These are phyloP conservation scores for Drosophila formosana DNA, from an alignment of 2,888 invertebrate species.

Conservation along the genomic window DNA sequence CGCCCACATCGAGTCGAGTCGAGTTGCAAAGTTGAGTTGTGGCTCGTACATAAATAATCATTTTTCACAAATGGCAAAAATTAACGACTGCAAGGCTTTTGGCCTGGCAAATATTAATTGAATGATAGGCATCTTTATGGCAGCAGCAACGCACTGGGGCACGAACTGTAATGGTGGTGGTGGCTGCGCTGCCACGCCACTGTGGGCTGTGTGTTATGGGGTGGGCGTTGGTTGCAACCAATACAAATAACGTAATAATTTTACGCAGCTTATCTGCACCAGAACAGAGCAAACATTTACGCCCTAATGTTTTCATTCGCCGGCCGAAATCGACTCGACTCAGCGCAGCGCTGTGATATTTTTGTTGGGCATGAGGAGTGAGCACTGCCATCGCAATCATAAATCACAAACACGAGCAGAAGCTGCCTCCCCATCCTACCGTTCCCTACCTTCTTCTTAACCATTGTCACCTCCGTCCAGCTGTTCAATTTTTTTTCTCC, in stretches of 20 bases:
- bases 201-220: neutral
- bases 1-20: slow-evolving; percentile 21
- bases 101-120: slow-evolving; percentile 76
- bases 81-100: slow-evolving; percentile 41
- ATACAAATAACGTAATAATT: slow-evolving; percentile 84
- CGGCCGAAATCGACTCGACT: neutral
- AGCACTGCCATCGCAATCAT: slow-evolving; percentile 69
- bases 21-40: neutral
- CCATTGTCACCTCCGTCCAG: slow-evolving; percentile 65
- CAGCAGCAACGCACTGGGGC: neutral
- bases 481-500: slow-evolving; percentile 53
- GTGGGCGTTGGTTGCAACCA: slow-evolving; percentile 77
- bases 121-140: slow-evolving; percentile 80
- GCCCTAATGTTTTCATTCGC: slow-evolving; percentile 83
- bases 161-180: slow-evolving; percentile 22
- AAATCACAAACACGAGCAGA: slow-evolving; percentile 53
- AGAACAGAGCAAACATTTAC: slow-evolving; percentile 84
- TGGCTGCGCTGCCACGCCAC: slow-evolving; percentile 1
- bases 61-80: slow-evolving; percentile 61
- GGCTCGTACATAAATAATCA: slow-evolving; percentile 61
- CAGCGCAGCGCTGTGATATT: neutral
- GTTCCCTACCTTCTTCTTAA: neutral
- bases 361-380: slow-evolving; percentile 5
- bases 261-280: slow-evolving; percentile 83
- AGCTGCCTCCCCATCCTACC: neutral